Conservation (phyloP, 2,888 invertebrate species). For the Lasioglossum villosulum region DNA sequence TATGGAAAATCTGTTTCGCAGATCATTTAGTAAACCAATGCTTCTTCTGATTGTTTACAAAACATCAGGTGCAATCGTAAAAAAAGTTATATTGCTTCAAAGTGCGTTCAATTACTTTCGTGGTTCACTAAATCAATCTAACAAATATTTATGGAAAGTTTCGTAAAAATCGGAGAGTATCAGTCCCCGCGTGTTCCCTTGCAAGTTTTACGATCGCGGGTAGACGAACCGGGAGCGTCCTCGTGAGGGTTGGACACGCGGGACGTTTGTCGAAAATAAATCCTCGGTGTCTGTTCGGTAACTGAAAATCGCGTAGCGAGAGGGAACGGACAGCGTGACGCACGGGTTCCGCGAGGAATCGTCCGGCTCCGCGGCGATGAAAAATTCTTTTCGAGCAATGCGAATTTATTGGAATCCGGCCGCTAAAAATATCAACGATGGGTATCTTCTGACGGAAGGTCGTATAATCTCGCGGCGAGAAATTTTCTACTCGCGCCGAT, state of each 20-base stretch:
- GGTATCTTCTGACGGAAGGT: neutral
- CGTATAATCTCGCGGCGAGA: slow-evolving; percentile 28
- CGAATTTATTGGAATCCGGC: slow-evolving; percentile 39
- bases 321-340: neutral
- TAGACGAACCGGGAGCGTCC: neutral
- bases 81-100: too few species aligned
- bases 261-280: neutral
- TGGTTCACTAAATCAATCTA: too few species aligned
- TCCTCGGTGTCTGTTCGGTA: neutral
- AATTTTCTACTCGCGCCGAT: slow-evolving; percentile 41
- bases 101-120: too few species aligned
- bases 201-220: too few species aligned
- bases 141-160: too few species aligned
- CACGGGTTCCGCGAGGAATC: neutral
- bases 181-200: too few species aligned
- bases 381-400: slow-evolving; percentile 26
- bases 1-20: too few species aligned
- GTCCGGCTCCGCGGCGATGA: slow-evolving; percentile 1
- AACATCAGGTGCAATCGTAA: too few species aligned
- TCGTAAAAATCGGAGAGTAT: too few species aligned
- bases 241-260: neutral
- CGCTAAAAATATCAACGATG: slow-evolving; percentile 27
- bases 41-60: too few species aligned
- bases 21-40: too few species aligned
- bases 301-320: neutral